Conservation (phyloP, 2,888 invertebrate species). For the Stenchaetothrips biformis region DNA sequence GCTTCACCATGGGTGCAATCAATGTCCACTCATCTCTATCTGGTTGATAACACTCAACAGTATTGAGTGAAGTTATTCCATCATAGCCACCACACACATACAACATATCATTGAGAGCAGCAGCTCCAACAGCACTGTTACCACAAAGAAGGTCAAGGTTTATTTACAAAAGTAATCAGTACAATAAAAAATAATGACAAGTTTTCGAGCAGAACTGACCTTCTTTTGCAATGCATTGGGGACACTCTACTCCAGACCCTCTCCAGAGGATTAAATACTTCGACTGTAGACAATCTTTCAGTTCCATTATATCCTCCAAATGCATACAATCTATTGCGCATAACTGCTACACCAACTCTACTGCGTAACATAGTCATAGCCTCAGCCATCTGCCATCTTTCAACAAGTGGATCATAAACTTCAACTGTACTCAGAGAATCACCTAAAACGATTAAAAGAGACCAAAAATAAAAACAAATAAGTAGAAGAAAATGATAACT, state of each 20-base stretch:
- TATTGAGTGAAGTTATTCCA: constrained; percentile 74
- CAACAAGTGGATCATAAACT: constrained; percentile 66
- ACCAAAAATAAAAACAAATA: constrained; percentile 19
- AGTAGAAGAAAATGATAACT: constrained; percentile 13
- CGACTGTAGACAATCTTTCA: constrained; percentile 75
- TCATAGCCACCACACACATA: constrained; percentile 84
- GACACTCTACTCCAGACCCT: constrained; percentile 72
- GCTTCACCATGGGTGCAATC: constrained; percentile 66
- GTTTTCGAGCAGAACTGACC: constrained; percentile 48
- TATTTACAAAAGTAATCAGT: constrained; percentile 10
- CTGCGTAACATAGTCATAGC: constrained; percentile 81
- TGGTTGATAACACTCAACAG: constrained; percentile 76
- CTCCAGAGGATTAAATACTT: constrained; percentile 70
- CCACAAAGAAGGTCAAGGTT: constrained; percentile 33
- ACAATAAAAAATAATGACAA: neutral
- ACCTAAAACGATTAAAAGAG: constrained; percentile 45
- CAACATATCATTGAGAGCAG: constrained; percentile 69
- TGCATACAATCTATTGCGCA: constrained; percentile 70
- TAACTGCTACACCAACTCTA: constrained; percentile 77
- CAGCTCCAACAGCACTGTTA: constrained; percentile 71
- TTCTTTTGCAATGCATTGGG: constrained; percentile 74
- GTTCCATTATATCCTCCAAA: constrained; percentile 82
- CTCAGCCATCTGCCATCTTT: constrained; percentile 70
- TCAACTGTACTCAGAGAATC: constrained; percentile 81
- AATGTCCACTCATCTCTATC: constrained; percentile 67